phyloP scores from a whole-genome alignment of 2,888 invertebrate species.

The Exephanes ischioxanthus region DNA sequence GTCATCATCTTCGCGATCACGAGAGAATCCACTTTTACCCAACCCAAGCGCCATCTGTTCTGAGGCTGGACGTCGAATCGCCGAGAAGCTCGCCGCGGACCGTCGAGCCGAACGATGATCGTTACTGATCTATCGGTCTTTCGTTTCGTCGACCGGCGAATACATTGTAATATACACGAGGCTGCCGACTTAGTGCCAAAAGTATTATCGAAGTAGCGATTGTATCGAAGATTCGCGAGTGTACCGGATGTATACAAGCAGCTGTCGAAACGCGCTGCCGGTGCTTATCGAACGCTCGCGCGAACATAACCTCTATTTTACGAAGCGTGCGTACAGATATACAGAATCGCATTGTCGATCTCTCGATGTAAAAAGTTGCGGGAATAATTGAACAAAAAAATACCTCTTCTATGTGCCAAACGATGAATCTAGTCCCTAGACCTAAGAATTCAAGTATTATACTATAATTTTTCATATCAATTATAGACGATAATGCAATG shows the following conservation, averaged over 20 bases:
- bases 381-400: constrained; percentile 65
- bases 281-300: constrained; percentile 33
- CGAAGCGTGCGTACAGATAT: constrained; percentile 18
- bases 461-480: constrained; percentile 60
- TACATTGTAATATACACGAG: constrained; percentile 39
- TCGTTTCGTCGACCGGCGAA: not conserved
- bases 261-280: constrained; percentile 1
- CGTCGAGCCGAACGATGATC: constrained; percentile 10
- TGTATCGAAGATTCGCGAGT: constrained; percentile 15
- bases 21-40: constrained; percentile 76
- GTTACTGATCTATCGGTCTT: constrained; percentile 30
- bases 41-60: not conserved
- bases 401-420: constrained; percentile 78
- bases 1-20: constrained; percentile 84
- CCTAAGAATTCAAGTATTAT: constrained; percentile 55
- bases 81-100: constrained; percentile 8
- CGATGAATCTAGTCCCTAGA: constrained; percentile 70
- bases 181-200: constrained; percentile 72
- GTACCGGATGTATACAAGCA: not conserved
- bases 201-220: constrained; percentile 28
- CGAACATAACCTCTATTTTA: constrained; percentile 32
- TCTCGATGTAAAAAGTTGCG: constrained; percentile 23
- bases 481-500: constrained; percentile 6
- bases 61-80: constrained; percentile 9
- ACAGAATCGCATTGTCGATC: not conserved